These are phyloP conservation scores for Maniola jurtina DNA, from an alignment of 1,140 invertebrate species.

Conservation along the genomic window DNA sequence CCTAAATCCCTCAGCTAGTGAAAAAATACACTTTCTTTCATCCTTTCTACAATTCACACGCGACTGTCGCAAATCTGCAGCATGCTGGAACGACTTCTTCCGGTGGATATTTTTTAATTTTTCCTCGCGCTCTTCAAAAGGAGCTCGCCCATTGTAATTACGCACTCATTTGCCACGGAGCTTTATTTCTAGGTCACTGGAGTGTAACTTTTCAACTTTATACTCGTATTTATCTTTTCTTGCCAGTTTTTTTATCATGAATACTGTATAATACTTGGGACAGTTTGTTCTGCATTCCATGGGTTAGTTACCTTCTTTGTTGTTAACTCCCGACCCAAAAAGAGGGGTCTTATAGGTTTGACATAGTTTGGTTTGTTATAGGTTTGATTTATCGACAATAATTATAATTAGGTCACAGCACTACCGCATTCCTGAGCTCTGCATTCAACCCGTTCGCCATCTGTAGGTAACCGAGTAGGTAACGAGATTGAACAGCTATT, in stretches of 20 bases:
- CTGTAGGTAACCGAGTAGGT: too few species aligned
- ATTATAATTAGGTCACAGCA: too few species aligned
- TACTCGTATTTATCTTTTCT: constrained; percentile 10
- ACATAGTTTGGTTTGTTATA: too few species aligned
- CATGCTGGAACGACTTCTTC: neutral
- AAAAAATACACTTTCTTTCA: too few species aligned
- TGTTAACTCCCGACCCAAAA: too few species aligned
- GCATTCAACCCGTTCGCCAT: too few species aligned
- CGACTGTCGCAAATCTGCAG: constrained; percentile 13
- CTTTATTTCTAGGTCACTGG: constrained; percentile 15
- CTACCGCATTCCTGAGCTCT: too few species aligned
- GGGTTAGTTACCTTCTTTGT: too few species aligned
- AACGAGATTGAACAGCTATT: too few species aligned
- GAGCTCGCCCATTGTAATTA: constrained; percentile 16
- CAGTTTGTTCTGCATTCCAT: neutral
- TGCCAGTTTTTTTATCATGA: neutral
- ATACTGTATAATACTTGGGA: neutral
- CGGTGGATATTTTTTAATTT: constrained; percentile 15
- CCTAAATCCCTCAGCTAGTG: too few species aligned
- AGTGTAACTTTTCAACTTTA: constrained; percentile 9
- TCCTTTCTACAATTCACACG: neutral
- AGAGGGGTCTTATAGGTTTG: too few species aligned
- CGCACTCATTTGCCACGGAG: constrained; percentile 11
- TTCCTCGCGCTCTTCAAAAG: constrained; percentile 16
- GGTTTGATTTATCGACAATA: too few species aligned